phyloP scores from a whole-genome alignment of 1,140 invertebrate species.

The Acromyrmex charruanus region DNA sequence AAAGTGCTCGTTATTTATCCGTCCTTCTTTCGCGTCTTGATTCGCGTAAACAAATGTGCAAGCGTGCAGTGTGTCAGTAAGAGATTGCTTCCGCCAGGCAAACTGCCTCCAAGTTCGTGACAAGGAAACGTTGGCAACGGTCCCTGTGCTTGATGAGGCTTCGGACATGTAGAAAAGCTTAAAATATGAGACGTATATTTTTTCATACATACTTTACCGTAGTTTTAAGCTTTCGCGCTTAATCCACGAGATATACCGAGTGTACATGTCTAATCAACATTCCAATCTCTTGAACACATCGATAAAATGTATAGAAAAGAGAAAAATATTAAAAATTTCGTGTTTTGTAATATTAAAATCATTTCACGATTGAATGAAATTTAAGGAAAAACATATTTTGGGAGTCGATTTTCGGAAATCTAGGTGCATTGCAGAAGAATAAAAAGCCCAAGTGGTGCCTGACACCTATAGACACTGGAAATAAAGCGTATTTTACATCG shows the following conservation, averaged over 20 bases:
- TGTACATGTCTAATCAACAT: neutral
- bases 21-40: conserved; percentile 19
- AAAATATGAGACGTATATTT: conserved; percentile 55
- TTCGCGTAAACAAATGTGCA: conserved; percentile 63
- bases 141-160: conserved; percentile 46
- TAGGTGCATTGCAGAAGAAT: neutral
- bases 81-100: conserved; percentile 60
- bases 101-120: conserved; percentile 52
- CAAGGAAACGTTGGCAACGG: conserved; percentile 58
- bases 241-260: conserved; percentile 1
- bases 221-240: conserved; percentile 7
- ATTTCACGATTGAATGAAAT: neutral
- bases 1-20: conserved; percentile 68
- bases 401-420: conserved; percentile 14
- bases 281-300: neutral
- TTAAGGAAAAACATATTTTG: neutral
- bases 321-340: neutral
- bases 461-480: conserved; percentile 1
- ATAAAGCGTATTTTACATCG: conserved; percentile 31
- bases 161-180: conserved; percentile 48
- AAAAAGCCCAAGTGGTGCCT: neutral
- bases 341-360: neutral
- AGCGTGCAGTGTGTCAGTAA: conserved; percentile 63
- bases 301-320: neutral
- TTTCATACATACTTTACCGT: conserved; percentile 5